Percentiles rank a stretch among this genome's conserved stretches.
Evolutionary conservation across 2,797 vertebrate species (phyloP).

Genomic region (Lagodon rhomboides): DNA sequence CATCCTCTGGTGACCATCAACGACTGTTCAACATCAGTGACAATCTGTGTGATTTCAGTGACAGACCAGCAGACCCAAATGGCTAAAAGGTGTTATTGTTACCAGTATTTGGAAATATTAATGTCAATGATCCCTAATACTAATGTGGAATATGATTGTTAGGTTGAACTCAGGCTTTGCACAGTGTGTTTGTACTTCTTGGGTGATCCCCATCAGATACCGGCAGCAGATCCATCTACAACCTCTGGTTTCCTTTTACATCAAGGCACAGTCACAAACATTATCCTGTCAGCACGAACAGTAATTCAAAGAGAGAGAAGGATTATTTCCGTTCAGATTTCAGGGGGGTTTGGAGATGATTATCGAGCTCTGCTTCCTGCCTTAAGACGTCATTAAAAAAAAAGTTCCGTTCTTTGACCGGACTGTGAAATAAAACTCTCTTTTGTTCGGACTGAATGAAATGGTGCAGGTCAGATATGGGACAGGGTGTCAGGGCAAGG

Average conservation of each 20-base stretch:
- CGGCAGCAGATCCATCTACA: conserved; percentile 35
- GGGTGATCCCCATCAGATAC: conserved; percentile 29
- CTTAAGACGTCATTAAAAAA: conserved; percentile 14
- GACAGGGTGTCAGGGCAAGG: background rate
- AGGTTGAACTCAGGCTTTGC: background rate
- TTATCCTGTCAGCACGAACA: conserved; percentile 66
- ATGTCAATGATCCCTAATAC: background rate
- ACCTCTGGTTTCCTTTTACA: conserved; percentile 53
- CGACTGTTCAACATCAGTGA: no score
- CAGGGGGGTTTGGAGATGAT: conserved; percentile 37
- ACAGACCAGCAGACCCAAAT: background rate
- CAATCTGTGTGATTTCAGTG: background rate
- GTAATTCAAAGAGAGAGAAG: conserved; percentile 31
- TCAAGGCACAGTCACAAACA: conserved; percentile 32
- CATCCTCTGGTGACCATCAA: no score
- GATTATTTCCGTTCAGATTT: conserved; percentile 52
- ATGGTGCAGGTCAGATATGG: background rate
- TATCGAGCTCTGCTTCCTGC: conserved; percentile 54
- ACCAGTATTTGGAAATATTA: background rate
- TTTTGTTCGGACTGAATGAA: background rate
- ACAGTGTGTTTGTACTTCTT: background rate
- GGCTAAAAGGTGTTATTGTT: no score
- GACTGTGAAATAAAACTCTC: conserved; percentile 13
- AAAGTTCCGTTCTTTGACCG: conserved; percentile 12
- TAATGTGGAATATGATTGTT: background rate